phyloP scores from a whole-genome alignment of 1,140 invertebrate species.

The Penaeus japonicus region DNA sequence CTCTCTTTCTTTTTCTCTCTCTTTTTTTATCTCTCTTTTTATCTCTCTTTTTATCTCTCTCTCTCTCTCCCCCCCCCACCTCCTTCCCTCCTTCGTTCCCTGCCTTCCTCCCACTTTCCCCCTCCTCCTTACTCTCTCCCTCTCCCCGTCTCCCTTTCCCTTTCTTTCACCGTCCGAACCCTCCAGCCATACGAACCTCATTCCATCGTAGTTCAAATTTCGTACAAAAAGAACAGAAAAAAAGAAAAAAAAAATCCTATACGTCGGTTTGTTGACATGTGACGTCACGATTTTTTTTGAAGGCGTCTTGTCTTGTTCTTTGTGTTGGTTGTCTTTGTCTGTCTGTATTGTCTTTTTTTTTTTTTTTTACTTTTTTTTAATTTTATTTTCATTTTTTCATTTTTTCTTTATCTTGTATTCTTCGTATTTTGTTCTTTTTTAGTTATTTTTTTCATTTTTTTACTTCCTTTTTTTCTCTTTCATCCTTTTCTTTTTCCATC shows the following conservation, averaged over 20 bases:
- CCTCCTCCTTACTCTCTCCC: not conserved
- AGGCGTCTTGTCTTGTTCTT: no score
- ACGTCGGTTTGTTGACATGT: not conserved
- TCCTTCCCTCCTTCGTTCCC: not conserved
- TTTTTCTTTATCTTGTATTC: no score
- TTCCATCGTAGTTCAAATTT: not conserved
- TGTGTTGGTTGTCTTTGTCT: not conserved
- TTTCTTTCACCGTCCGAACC: not conserved
- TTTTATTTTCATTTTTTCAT: no score
- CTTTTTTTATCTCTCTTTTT: conserved; percentile 7
- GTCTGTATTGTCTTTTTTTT: not conserved
- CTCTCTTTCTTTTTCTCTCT: conserved; percentile 15
- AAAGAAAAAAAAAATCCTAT: not conserved
- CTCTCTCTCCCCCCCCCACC: not conserved
- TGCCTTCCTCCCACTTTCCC: not conserved
- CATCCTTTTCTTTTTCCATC: not conserved
- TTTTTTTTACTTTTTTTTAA: not conserved
- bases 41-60: not conserved
- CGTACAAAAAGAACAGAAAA: not conserved
- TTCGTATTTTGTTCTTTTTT: no score
- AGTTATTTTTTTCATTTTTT: not conserved
- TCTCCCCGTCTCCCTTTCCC: not conserved
- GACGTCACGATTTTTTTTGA: no score
- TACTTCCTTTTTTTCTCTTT: not conserved
- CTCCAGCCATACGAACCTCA: not conserved